These are phyloP conservation scores for Sparidentex hasta DNA, from an alignment of 2,797 vertebrate species.

Conservation along the genomic window DNA sequence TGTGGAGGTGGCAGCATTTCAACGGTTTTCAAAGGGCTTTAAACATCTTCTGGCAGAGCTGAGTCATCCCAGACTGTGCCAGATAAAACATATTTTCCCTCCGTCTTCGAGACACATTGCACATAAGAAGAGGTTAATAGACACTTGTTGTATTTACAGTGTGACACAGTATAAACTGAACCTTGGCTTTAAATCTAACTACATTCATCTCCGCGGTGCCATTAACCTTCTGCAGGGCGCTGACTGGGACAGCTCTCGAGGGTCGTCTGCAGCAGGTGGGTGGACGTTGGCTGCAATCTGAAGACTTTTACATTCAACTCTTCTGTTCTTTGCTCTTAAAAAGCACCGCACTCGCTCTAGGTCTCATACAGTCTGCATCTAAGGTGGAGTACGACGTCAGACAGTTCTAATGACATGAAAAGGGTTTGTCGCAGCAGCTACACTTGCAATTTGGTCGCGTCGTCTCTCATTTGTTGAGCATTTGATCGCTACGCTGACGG, in stretches of 20 bases:
- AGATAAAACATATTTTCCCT: not conserved
- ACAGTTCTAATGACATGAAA: not conserved
- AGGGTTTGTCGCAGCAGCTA: slow-evolving; percentile 40
- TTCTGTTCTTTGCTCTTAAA: slow-evolving; percentile 17
- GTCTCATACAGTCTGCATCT: slow-evolving; percentile 13
- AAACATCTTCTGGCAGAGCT: slow-evolving; percentile 13
- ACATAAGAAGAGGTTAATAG: slow-evolving; percentile 47
- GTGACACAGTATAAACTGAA: slow-evolving; percentile 53
- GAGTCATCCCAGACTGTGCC: slow-evolving; percentile 5
- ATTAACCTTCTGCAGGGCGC: slow-evolving; percentile 5
- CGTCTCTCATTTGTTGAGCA: not conserved
- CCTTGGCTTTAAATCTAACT: slow-evolving; percentile 55
- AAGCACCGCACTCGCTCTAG: not conserved
- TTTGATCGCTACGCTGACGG: slow-evolving; percentile 23
- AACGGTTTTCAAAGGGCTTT: not conserved
- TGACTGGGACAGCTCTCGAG: not conserved
- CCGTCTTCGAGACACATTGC: slow-evolving; percentile 30
- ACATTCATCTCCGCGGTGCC: slow-evolving; percentile 56
- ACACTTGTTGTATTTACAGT: slow-evolving; percentile 66
- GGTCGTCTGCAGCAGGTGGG: slow-evolving; percentile 16
- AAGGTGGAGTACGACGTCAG: slow-evolving; percentile 3
- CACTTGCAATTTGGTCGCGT: slow-evolving; percentile 4
- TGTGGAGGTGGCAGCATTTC: slow-evolving; percentile 25
- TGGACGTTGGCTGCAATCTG: slow-evolving; percentile 19
- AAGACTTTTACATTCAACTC: slow-evolving; percentile 37